These are phyloP conservation scores for Desoria tigrina DNA, from an alignment of 2,888 invertebrate genomes.

Conservation along the genomic window DNA sequence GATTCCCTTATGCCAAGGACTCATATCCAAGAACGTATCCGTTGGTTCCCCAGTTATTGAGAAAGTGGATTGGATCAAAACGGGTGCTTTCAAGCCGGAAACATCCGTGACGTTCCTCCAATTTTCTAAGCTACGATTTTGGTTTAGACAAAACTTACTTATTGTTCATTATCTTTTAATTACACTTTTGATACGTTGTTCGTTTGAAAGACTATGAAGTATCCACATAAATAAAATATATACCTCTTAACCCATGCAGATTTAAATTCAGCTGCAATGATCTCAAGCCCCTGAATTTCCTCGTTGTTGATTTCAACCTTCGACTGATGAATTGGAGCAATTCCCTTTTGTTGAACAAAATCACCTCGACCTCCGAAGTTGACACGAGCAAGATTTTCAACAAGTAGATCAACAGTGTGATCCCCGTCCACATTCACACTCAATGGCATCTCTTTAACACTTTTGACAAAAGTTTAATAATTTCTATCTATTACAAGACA, in stretches of 20 bases:
- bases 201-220: no score
- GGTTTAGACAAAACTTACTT: neutral
- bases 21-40: constrained; percentile 77
- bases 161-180: neutral
- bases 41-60: constrained; percentile 57
- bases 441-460: constrained; percentile 25
- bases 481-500: no score
- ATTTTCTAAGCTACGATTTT: constrained; percentile 2
- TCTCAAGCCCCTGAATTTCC: constrained; percentile 58
- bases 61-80: constrained; percentile 16
- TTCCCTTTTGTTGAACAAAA: constrained; percentile 59
- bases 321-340: constrained; percentile 56
- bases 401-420: constrained; percentile 56
- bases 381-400: constrained; percentile 60
- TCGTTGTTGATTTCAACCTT: constrained; percentile 57
- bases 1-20: constrained; percentile 83
- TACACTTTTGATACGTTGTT: no score
- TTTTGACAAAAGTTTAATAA: constrained; percentile 5
- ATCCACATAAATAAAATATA: no score
- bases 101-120: constrained; percentile 6
- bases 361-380: constrained; percentile 58
- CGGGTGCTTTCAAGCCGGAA: neutral
- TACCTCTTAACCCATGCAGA: constrained; percentile 57
- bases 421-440: constrained; percentile 9
- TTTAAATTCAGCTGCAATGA: constrained; percentile 62